Evolutionary conservation across 2,888 invertebrate genomes (phyloP).

Genomic region (Hoplodrina blanda): DNA sequence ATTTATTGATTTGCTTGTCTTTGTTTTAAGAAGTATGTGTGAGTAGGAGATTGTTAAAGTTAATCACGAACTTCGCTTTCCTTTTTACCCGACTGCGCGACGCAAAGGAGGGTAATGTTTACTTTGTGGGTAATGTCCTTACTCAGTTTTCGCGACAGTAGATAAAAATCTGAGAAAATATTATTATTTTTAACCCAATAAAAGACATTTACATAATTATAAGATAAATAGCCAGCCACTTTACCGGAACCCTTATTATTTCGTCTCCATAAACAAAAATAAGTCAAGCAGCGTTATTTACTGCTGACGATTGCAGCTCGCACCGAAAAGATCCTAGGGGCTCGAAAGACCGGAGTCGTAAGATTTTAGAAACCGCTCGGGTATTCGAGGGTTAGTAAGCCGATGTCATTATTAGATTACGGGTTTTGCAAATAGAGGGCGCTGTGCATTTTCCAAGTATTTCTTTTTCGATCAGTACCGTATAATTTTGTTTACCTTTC

Average conservation of each 20-base stretch:
- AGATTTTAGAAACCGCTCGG: slow-evolving; percentile 73
- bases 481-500: slow-evolving; percentile 28
- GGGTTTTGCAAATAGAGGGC: slow-evolving; percentile 43
- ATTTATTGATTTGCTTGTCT: slow-evolving; percentile 25
- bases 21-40: background rate
- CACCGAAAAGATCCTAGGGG: slow-evolving; percentile 49
- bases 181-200: background rate
- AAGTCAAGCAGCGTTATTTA: slow-evolving; percentile 30
- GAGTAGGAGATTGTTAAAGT: background rate
- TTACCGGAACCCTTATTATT: slow-evolving; percentile 20
- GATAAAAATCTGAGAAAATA: background rate
- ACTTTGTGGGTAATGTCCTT: background rate
- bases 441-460: slow-evolving; percentile 28
- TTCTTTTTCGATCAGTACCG: slow-evolving; percentile 28
- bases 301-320: slow-evolving; percentile 57
- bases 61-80: background rate
- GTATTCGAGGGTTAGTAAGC: slow-evolving; percentile 67
- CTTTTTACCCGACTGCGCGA: no score
- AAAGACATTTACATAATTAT: background rate
- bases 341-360: slow-evolving; percentile 67
- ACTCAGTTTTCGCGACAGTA: background rate
- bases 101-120: no score
- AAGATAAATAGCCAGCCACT: slow-evolving; percentile 17
- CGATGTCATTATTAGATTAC: slow-evolving; percentile 60
- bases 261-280: slow-evolving; percentile 22